A percentile compares a stretch with the other conserved stretches of the same genome.
These are phyloP conservation scores for Octomys mimax DNA, from an alignment of 2,797 vertebrate species.

Conservation along the genomic window DNA sequence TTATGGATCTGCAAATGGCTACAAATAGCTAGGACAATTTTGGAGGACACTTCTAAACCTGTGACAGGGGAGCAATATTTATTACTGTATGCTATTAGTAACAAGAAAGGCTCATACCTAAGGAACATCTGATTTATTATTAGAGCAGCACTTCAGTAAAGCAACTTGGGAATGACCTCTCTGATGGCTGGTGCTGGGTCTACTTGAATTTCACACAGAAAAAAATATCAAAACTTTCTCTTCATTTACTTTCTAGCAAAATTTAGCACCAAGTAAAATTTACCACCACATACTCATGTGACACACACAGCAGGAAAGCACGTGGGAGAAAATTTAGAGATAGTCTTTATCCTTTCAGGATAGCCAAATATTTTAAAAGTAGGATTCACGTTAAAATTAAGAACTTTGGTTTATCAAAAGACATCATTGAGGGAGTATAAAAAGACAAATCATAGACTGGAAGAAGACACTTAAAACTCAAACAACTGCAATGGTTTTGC, in stretches of 20 bases:
- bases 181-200: neutral
- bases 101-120: neutral
- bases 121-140: neutral
- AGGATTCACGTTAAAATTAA: slow-evolving; percentile 13
- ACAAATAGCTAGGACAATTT: neutral
- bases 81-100: neutral
- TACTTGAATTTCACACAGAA: neutral
- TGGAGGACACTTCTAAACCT: neutral
- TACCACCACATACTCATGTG: neutral
- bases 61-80: neutral
- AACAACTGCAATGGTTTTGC: neutral
- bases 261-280: neutral
- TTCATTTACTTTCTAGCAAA: neutral
- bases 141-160: neutral
- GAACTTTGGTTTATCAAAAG: neutral
- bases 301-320: slow-evolving; percentile 21
- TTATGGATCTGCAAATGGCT: neutral
- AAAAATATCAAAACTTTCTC: neutral
- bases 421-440: neutral
- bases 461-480: neutral
- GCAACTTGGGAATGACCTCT: neutral
- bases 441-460: neutral
- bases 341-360: neutral
- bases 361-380: neutral
- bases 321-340: slow-evolving; percentile 2